Evolutionary conservation across 2,888 invertebrate genomes (phyloP), one percentile per base, ranked within the genome.

Genomic region (Aleiodes leptofemur): DNA sequence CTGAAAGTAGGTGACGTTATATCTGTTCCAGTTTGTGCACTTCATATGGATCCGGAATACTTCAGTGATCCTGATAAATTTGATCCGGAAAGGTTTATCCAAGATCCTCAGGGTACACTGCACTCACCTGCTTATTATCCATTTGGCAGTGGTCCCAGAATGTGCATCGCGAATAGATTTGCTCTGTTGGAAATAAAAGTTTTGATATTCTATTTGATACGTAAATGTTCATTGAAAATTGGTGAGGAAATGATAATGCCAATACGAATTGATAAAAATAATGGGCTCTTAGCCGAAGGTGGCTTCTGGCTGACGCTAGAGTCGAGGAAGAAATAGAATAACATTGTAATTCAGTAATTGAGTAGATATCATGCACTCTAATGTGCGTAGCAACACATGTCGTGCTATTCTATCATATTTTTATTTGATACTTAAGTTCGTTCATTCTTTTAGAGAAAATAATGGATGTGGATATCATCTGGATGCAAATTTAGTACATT

Each of bases 21-120:
- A 0, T 78, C 81, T 53, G 76, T 90, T 4, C 88, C 90, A 0
- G 76, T 86, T 8, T 82, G 79, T 69, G 83, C 83, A 0, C 55
- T 90, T 9, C 90, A 90, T 57, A 80, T 81, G 5, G 88, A 90
- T 79, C 84, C 86, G 3, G 78, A 87, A 7, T 86, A 87, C 76
- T 90, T 83, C 79, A 84, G 87, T 0, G 83, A 90, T 43, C 90
- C 90, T 0, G 84, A 88, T 0, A 84, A 83, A 73, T 90, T 90
- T 76, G 82, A 87, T 76, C 90, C 90, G 0, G 90, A 90, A 69
- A 82, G 90, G 53, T 90, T 90, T 75, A 83, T 76, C 9, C 83
- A 85, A 0, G 86, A 86, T 56, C 86, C 85, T 29, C 88, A 87
- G 69, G 76, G 79, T 6, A 83, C 83, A 3, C 82, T 87, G n/a